phyloP scores from a whole-genome alignment of 2,888 invertebrate species.

The Scaptomyza reducta region DNA sequence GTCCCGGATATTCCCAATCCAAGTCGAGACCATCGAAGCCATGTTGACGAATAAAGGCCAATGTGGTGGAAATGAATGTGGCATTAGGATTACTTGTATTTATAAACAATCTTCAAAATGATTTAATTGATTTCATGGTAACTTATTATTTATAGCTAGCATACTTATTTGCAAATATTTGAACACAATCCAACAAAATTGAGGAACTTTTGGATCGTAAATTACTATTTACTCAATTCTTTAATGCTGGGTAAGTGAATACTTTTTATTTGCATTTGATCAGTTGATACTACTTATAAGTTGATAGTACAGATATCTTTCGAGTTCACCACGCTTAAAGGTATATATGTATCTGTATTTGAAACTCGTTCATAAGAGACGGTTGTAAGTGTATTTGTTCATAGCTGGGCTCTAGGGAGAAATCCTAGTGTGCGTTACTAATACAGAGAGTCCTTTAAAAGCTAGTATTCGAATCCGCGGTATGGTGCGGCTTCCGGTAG shows the following conservation, averaged over 20 bases:
- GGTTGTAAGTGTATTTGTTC: too few relatives aligned
- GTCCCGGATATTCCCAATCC: slow-evolving; percentile 96
- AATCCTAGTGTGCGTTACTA: too few relatives aligned
- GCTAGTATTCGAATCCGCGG: too few relatives aligned
- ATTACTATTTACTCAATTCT: background rate
- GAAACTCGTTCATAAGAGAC: too few relatives aligned
- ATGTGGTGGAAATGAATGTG: slow-evolving; percentile 89
- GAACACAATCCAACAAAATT: background rate
- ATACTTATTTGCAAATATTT: background rate
- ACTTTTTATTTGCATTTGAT: background rate
- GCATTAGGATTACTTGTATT: slow-evolving; percentile 82
- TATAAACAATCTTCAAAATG: background rate
- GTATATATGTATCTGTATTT: too few relatives aligned
- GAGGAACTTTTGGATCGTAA: background rate
- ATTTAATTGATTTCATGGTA: background rate
- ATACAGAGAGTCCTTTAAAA: too few relatives aligned
- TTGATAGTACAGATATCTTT: too few relatives aligned
- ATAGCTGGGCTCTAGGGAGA: too few relatives aligned
- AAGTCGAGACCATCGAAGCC: slow-evolving; percentile 95
- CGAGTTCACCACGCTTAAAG: too few relatives aligned
- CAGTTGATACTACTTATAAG: too few relatives aligned
- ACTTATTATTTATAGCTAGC: slow-evolving; percentile 4
- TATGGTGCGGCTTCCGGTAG: too few relatives aligned
- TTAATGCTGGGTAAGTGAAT: background rate
- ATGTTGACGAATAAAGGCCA: slow-evolving; percentile 90